Evolutionary conservation across 2,888 invertebrate species (phyloP).

Genomic region (Pyrgus malvae): DNA sequence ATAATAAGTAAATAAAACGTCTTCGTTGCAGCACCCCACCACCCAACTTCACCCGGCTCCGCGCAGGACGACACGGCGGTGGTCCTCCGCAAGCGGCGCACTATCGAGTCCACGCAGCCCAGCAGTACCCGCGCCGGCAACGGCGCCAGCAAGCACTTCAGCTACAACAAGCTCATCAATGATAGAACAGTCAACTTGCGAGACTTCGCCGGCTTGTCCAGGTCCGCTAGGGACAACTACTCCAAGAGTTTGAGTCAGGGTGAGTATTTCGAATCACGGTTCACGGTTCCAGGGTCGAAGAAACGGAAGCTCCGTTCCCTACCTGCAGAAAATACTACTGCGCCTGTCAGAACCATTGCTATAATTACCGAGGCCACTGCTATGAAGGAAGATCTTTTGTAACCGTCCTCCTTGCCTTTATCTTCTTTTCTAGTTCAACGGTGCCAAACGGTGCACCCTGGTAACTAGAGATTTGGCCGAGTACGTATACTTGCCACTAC

Average conservation of each 20-base stretch:
- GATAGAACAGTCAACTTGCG: constrained; percentile 66
- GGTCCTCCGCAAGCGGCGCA: constrained; percentile 62
- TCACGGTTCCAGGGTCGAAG: too few relatives aligned
- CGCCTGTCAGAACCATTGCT: too few relatives aligned
- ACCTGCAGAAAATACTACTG: too few relatives aligned
- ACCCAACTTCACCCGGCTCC: constrained; percentile 31
- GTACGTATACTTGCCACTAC: too few relatives aligned
- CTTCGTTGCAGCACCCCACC: not conserved
- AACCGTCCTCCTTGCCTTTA: too few relatives aligned
- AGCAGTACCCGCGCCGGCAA: constrained; percentile 60
- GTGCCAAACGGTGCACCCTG: too few relatives aligned
- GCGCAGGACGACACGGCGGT: constrained; percentile 51
- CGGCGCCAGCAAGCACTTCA: constrained; percentile 85
- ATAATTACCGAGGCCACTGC: too few relatives aligned
- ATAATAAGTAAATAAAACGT: too few relatives aligned
- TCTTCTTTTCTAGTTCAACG: too few relatives aligned
- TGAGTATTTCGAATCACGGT: constrained; percentile 29
- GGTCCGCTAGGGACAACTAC: constrained; percentile 56
- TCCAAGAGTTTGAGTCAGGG: constrained; percentile 66
- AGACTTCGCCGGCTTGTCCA: constrained; percentile 34
- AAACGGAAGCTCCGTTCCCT: too few relatives aligned
- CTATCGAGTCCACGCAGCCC: constrained; percentile 71
- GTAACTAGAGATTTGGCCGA: too few relatives aligned
- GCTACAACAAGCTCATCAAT: constrained; percentile 91
- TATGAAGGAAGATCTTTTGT: too few relatives aligned